Percentiles rank a stretch among this genome's conserved stretches.
Evolutionary conservation across 2,113 vertebrate genomes (phyloP).

Genomic region (Emberiza fucata): DNA sequence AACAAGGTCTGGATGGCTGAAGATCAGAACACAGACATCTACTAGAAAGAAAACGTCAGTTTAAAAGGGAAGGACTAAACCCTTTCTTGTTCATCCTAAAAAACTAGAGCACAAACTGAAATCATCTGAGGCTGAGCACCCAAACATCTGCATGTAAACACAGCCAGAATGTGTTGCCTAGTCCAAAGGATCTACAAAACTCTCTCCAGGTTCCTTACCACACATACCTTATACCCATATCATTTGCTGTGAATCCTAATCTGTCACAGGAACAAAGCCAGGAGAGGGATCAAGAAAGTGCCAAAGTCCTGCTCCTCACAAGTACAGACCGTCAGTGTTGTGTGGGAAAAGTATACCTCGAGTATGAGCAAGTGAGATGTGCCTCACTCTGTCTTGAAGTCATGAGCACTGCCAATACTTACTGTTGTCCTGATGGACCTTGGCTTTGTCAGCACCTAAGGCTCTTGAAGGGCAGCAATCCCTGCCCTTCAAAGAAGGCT

Average conservation of each 20-base stretch:
- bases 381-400: not conserved
- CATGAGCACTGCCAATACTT: rapidly evolving
- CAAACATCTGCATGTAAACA: not conserved
- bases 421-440: not conserved
- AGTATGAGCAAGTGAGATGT: not conserved
- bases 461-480: not conserved
- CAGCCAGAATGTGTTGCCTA: not conserved
- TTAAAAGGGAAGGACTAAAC: not conserved
- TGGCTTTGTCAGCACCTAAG: not conserved
- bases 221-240: rapidly evolving
- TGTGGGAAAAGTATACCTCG: not conserved
- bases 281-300: not conserved
- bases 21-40: not conserved
- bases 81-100: not conserved
- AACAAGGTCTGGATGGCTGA: not conserved
- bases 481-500: not conserved
- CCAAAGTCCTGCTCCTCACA: not conserved
- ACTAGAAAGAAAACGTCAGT: not conserved
- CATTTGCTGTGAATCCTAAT: not conserved
- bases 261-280: not conserved
- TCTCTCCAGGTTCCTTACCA: not conserved
- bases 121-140: not conserved
- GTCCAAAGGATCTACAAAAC: not conserved
- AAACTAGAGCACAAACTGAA: not conserved
- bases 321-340: rapidly evolving